Evolutionary conservation across 2,113 vertebrate species (phyloP).

Genomic region (Saimiri boliviensis): DNA sequence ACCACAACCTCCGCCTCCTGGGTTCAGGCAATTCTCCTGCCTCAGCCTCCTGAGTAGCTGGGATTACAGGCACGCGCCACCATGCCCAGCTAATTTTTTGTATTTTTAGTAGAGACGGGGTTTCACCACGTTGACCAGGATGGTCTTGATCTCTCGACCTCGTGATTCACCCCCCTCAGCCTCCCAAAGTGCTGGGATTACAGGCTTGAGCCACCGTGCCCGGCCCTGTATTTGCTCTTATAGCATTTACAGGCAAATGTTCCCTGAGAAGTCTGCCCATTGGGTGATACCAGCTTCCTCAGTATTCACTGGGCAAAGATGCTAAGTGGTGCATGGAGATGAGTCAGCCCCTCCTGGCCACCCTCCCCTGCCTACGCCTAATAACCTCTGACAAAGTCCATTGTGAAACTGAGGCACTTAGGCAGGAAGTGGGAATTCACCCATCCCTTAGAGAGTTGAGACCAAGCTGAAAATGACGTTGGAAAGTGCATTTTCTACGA

Average conservation of each 20-base stretch:
- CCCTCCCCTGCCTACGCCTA: neutral
- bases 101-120: too few relatives aligned
- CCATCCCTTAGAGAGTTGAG: neutral
- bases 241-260: neutral
- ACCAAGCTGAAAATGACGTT: neutral
- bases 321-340: neutral
- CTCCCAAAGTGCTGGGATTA: too few relatives aligned
- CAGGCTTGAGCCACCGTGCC: too few relatives aligned
- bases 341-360: neutral
- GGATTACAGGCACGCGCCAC: too few relatives aligned
- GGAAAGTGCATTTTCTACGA: neutral
- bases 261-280: neutral
- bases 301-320: fast-evolving
- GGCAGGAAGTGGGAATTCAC: neutral
- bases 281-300: neutral
- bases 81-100: too few relatives aligned
- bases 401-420: neutral
- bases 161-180: too few relatives aligned
- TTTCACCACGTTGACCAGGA: too few relatives aligned
- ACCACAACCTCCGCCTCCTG: too few relatives aligned
- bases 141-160: too few relatives aligned
- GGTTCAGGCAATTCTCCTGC: too few relatives aligned
- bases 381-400: neutral
- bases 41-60: too few relatives aligned
- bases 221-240: neutral